Percentiles rank a stretch among this genome's conserved stretches.
phyloP scores from a whole-genome alignment of 2,113 vertebrate species.

The Lycaon pictus region DNA sequence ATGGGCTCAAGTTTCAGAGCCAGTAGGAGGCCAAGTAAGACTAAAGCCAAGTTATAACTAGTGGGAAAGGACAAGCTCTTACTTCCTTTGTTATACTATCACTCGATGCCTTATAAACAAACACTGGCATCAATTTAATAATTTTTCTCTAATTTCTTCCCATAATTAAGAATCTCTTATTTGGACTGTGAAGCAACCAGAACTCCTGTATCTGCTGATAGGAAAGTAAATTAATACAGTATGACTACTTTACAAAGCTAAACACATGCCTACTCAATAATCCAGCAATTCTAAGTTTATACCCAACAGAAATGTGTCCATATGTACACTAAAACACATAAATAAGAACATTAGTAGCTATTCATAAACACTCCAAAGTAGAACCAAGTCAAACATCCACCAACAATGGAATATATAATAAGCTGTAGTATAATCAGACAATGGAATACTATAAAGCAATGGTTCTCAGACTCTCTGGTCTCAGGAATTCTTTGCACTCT shows the following conservation, averaged over 20 bases:
- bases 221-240: neutral
- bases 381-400: neutral
- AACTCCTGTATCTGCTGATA: neutral
- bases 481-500: neutral
- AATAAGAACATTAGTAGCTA: neutral
- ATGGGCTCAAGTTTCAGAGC: neutral
- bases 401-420: neutral
- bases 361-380: neutral
- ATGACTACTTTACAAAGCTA: neutral
- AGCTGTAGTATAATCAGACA: neutral
- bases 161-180: neutral
- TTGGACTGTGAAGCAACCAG: neutral
- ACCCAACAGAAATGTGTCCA: neutral
- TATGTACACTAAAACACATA: neutral
- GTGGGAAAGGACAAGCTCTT: neutral
- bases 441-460: neutral
- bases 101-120: neutral
- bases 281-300: neutral
- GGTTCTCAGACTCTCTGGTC: neutral
- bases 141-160: neutral
- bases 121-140: neutral
- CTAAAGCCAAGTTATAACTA: neutral
- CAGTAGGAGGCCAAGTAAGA: neutral
- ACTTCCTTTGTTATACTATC: neutral
- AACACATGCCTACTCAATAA: neutral